phyloP scores from a whole-genome alignment of 2,888 invertebrate species.

The Lepidochitona cinerea region DNA sequence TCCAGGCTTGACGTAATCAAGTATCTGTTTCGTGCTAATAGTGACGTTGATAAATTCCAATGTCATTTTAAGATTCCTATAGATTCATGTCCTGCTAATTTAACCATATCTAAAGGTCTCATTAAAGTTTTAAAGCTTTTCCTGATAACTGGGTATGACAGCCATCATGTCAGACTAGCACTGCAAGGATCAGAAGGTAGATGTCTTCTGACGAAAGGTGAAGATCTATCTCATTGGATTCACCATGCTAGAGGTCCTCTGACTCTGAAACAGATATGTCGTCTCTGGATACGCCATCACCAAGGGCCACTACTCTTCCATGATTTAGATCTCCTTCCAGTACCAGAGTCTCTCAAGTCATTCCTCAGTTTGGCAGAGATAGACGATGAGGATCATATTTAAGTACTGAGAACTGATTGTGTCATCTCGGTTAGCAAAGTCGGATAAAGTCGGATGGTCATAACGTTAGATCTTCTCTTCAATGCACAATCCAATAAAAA shows the following conservation, averaged over 20 bases:
- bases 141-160: slow-evolving; percentile 60
- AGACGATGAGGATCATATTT: slow-evolving; percentile 42
- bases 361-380: slow-evolving; percentile 60
- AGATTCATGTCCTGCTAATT: slow-evolving; percentile 46
- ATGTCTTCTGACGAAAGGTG: slow-evolving; percentile 29
- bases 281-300: slow-evolving; percentile 60
- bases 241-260: slow-evolving; percentile 51
- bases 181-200: slow-evolving; percentile 33
- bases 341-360: slow-evolving; percentile 55
- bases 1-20: slow-evolving; percentile 51
- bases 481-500: no score
- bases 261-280: slow-evolving; percentile 57
- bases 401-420: no score
- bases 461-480: no score
- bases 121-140: slow-evolving; percentile 57
- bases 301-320: slow-evolving; percentile 48
- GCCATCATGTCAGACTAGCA: slow-evolving; percentile 42
- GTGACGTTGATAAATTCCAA: slow-evolving; percentile 52
- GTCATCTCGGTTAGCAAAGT: no score
- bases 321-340: slow-evolving; percentile 44
- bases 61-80: slow-evolving; percentile 36
- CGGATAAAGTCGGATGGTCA: no score
- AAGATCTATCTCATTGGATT: slow-evolving; percentile 53
- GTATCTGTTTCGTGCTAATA: slow-evolving; percentile 56
- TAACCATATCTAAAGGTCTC: slow-evolving; percentile 46